A percentile compares a stretch with the other conserved stretches of the same genome.
phyloP scores from a whole-genome alignment of 1,140 invertebrate genomes.

The Cecropterus lyciades region DNA sequence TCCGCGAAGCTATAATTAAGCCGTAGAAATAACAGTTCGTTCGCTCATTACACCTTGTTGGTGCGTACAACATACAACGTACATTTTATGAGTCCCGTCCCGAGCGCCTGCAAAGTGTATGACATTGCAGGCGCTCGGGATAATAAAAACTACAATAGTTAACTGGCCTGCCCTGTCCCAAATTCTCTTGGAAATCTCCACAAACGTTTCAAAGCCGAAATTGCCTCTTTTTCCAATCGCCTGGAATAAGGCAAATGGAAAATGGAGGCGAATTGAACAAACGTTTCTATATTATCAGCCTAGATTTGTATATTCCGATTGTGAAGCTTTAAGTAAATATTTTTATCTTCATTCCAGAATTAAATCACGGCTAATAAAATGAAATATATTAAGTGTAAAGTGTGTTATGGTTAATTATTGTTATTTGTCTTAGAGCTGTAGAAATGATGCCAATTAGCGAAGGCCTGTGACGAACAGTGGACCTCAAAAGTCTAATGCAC shows the following conservation, averaged over 20 bases:
- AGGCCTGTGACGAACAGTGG: no score
- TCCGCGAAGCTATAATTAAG: background rate
- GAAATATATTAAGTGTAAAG: no score
- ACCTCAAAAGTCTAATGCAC: no score
- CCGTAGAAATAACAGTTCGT: background rate
- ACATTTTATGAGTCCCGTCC: no score
- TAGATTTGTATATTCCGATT: slow-evolving; percentile 5
- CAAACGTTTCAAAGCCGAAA: slow-evolving; percentile 32
- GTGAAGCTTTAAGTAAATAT: background rate
- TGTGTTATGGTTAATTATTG: no score
- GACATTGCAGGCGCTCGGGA: slow-evolving; percentile 1
- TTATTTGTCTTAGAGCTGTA: no score
- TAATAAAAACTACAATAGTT: slow-evolving; percentile 17
- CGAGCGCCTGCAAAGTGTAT: no score
- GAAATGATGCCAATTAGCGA: no score
- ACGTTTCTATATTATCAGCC: slow-evolving; percentile 23
- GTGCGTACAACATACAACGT: background rate
- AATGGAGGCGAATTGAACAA: slow-evolving; percentile 23
- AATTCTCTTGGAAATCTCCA: slow-evolving; percentile 26
- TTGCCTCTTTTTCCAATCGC: slow-evolving; percentile 30
- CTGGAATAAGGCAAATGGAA: slow-evolving; percentile 35
- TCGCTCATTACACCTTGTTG: slow-evolving; percentile 4
- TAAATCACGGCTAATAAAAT: no score
- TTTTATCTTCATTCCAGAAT: no score
- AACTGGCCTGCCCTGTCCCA: slow-evolving; percentile 19